Conservation (phyloP, 2,113 vertebrate genomes). For the Dromiciops gliroides region DNA sequence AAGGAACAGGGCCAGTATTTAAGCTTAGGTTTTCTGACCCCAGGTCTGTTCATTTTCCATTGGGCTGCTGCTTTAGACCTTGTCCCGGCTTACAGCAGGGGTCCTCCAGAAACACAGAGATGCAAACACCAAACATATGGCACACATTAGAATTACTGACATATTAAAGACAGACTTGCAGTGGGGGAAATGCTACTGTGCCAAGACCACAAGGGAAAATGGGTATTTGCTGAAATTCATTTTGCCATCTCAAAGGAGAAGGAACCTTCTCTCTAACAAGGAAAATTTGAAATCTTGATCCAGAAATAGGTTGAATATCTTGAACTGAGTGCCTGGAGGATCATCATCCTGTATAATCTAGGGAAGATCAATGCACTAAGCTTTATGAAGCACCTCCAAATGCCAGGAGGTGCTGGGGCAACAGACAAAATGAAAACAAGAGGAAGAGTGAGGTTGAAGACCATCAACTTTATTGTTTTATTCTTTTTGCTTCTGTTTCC, state of each 20-base stretch:
- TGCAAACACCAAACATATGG: background rate
- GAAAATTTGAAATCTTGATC: constrained; percentile 9
- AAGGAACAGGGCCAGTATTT: background rate
- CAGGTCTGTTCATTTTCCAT: background rate
- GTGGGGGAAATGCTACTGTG: constrained; percentile 19
- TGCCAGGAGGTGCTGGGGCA: background rate
- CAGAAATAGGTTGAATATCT: background rate
- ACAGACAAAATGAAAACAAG: background rate
- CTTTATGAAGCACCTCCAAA: background rate
- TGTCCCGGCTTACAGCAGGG: background rate
- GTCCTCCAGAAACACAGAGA: background rate
- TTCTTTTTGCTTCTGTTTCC: background rate
- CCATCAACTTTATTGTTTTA: background rate
- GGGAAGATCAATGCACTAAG: background rate
- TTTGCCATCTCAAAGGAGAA: background rate
- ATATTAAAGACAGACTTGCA: constrained; percentile 43
- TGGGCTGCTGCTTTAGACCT: background rate
- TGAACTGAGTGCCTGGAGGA: background rate
- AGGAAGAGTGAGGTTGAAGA: background rate
- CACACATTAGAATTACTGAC: background rate
- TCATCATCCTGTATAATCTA: background rate
- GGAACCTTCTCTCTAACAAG: background rate
- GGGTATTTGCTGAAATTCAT: background rate
- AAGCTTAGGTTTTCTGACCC: background rate
- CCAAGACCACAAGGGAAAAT: constrained; percentile 1